These are phyloP conservation scores for Margarornis squamiger DNA, from an alignment of 2,797 vertebrate genomes.

Conservation along the genomic window DNA sequence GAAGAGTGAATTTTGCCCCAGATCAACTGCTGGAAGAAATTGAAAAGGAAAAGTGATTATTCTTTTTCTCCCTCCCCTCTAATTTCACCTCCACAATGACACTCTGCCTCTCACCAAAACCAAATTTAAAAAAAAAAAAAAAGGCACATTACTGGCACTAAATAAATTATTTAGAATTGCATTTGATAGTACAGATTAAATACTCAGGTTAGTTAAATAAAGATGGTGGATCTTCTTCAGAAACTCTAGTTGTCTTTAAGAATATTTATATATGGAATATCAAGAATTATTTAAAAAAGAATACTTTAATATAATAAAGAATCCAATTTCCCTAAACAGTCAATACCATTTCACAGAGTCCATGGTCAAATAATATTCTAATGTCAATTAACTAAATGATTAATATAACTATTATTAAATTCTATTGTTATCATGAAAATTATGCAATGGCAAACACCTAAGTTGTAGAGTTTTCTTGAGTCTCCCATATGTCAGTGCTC, in stretches of 20 bases:
- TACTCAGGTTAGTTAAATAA: background rate
- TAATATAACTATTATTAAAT: background rate
- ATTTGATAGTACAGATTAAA: background rate
- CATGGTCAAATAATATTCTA: background rate
- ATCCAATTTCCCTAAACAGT: background rate
- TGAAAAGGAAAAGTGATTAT: background rate
- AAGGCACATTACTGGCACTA: background rate
- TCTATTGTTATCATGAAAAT: background rate
- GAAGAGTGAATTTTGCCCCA: background rate
- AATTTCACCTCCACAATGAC: background rate
- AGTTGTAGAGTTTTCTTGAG: background rate
- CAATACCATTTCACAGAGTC: background rate
- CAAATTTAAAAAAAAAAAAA: background rate
- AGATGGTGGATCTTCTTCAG: background rate
- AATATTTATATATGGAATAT: background rate
- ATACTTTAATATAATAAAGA: background rate
- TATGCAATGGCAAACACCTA: background rate
- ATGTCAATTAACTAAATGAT: background rate
- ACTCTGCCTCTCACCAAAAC: fast-evolving
- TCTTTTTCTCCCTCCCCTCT: fast-evolving
- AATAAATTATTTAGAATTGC: background rate
- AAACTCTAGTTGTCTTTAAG: background rate
- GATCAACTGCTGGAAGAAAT: background rate
- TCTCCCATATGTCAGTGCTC: background rate
- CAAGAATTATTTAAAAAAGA: background rate